These are phyloP conservation scores for human DNA, from an alignment of 2,113 vertebrate genomes.

Conservation along the genomic window DNA sequence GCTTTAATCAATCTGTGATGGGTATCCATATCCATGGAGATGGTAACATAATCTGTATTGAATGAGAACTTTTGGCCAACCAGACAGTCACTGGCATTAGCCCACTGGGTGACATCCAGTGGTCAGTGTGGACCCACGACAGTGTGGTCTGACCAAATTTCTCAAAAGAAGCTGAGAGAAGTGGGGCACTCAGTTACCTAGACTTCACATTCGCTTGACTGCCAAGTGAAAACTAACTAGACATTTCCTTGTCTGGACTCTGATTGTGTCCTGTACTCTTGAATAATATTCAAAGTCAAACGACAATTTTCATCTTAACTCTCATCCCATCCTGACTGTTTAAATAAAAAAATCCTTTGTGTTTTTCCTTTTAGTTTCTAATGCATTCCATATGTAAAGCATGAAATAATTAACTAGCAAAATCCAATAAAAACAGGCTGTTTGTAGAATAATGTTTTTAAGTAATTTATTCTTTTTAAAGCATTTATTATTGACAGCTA, in stretches of 20 bases:
- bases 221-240: background rate
- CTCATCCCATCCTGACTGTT: background rate
- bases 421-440: background rate
- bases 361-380: background rate
- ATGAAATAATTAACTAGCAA: background rate
- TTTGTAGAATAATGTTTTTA: background rate
- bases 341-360: background rate
- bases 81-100: background rate
- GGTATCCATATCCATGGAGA: background rate
- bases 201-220: background rate
- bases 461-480: background rate
- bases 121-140: background rate
- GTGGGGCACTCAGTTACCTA: background rate
- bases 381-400: background rate
- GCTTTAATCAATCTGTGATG: background rate
- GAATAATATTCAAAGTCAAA: background rate
- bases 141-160: background rate
- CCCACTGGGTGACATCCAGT: background rate
- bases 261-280: background rate
- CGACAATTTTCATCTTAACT: background rate
- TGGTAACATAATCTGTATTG: background rate
- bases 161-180: background rate
- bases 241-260: background rate
- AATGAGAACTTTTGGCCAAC: background rate
- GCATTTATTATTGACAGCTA: background rate